Evolutionary conservation across 1,140 invertebrate genomes (phyloP), one percentile per base, ranked within the genome.

Genomic region (Drosophila tsacasi): DNA sequence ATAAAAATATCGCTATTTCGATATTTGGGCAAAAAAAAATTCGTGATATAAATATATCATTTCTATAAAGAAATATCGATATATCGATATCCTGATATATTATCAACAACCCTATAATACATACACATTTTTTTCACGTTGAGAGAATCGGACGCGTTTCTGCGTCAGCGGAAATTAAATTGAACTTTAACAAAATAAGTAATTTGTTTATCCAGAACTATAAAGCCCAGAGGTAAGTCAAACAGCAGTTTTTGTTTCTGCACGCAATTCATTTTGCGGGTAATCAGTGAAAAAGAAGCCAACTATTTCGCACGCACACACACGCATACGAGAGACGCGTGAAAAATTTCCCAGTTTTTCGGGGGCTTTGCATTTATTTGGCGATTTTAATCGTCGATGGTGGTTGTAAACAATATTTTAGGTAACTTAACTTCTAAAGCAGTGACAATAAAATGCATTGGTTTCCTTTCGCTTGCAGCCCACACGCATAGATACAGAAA

Each of bases 261-360:
- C 15, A 21, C 8, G 21, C 13, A 1, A 44, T 25, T 5, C 17
- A 3, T 17, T 12, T 27, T 23, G 25, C 25, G n/a, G 19, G 7
- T 2, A 12, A 15, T 17, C 1, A 21, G 15, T 8, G 15, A 10
- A 15, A 27, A 23, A 17, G 21, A 60, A 19, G n/a, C 19, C 17
- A 65, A 6, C 49, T 32, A 37, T 55, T 39, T 66, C 17, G 19
- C 52, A 25, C 57, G 9, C 52, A 32, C 27, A 47, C 30, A 27
- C 44, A 46, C 39, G 50, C 30, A 63, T 5, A n/a, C n/a, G 27
- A 62, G 59, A 74, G 62, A 74, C 61, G 67, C 63, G 64, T 77
- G 67, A 89, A 86, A 57, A 89, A 89, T 91, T 89, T 89, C 85
- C 85, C 85, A 69, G 82, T 81, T 87, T 87, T 87, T 81, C 65